Conservation (phyloP, 2,888 invertebrate species). For the Luperina nickerlii region DNA sequence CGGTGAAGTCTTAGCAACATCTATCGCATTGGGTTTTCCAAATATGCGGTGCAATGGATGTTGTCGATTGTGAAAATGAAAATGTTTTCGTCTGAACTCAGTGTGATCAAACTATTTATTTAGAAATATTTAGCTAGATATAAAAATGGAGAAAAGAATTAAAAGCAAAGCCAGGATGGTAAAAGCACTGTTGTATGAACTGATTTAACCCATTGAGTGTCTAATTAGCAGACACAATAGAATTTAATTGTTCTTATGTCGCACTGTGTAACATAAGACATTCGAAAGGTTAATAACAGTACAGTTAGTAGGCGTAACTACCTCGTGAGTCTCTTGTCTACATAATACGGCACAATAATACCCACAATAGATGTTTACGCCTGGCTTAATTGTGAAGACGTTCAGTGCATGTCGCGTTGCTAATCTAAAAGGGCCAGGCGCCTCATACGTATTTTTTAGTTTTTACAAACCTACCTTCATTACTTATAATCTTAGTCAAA, state of each 20-base stretch:
- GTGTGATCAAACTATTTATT: background rate
- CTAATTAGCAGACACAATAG: too few species aligned
- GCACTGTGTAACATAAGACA: too few species aligned
- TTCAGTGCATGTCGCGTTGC: too few species aligned
- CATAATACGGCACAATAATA: slow-evolving; percentile 19
- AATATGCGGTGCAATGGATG: background rate
- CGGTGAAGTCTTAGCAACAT: background rate
- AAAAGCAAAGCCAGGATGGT: background rate
- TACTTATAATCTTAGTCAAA: too few species aligned
- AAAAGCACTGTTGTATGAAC: slow-evolving; percentile 8
- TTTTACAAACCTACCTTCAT: too few species aligned
- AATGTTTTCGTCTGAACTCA: background rate
- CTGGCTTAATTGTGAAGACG: too few species aligned
- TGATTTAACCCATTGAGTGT: too few species aligned
- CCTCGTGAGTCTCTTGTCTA: slow-evolving; percentile 37
- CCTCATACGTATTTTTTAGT: too few species aligned
- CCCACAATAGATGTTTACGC: background rate
- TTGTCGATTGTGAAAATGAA: background rate
- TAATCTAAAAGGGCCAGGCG: too few species aligned
- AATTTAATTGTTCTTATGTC: too few species aligned
- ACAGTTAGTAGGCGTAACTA: slow-evolving; percentile 32
- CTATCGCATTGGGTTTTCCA: background rate
- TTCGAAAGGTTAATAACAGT: too few species aligned
- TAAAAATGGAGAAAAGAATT: background rate
- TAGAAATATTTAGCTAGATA: background rate